phyloP scores from a whole-genome alignment of 2,113 vertebrate species.

The Cisticola juncidis region DNA sequence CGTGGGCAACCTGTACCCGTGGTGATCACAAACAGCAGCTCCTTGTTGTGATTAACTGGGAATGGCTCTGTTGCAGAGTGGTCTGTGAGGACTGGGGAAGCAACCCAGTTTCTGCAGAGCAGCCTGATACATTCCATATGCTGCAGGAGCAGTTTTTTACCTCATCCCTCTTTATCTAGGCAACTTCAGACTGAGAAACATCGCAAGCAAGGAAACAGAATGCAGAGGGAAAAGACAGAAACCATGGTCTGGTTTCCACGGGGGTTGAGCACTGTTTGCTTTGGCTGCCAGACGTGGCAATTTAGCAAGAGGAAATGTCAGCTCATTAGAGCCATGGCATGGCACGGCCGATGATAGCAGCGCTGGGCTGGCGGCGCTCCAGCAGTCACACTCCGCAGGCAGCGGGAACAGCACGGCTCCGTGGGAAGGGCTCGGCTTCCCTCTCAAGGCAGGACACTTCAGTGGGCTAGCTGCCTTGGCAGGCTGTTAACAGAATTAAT shows the following conservation, averaged over 20 bases:
- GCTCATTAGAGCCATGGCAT: slow-evolving; percentile 69
- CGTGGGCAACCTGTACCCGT: rapidly evolving
- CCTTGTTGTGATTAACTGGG: neutral
- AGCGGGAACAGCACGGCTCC: slow-evolving; percentile 25
- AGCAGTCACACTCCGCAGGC: neutral
- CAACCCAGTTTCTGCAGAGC: neutral
- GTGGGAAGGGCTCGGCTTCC: slow-evolving; percentile 51
- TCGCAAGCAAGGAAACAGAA: neutral
- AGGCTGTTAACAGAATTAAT: slow-evolving; percentile 68
- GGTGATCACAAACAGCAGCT: rapidly evolving
- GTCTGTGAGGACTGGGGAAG: neutral
- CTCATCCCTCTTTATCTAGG: neutral
- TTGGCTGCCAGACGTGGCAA: slow-evolving; percentile 70
- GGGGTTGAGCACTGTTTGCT: slow-evolving; percentile 63
- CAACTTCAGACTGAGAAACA: neutral
- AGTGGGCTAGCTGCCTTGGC: slow-evolving; percentile 63
- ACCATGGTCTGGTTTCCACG: slow-evolving; percentile 47
- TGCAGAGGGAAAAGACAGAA: slow-evolving; percentile 63
- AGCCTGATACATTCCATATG: neutral
- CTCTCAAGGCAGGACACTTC: slow-evolving; percentile 50
- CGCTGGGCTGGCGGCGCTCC: slow-evolving; percentile 43
- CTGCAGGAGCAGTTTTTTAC: neutral
- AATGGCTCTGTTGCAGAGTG: neutral
- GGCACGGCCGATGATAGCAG: slow-evolving; percentile 56
- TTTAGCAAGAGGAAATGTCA: slow-evolving; percentile 75